Base-by-base conservation (phyloP, 2,797 vertebrate genomes). In the Paratrypauchen microcephalus region DNA sequence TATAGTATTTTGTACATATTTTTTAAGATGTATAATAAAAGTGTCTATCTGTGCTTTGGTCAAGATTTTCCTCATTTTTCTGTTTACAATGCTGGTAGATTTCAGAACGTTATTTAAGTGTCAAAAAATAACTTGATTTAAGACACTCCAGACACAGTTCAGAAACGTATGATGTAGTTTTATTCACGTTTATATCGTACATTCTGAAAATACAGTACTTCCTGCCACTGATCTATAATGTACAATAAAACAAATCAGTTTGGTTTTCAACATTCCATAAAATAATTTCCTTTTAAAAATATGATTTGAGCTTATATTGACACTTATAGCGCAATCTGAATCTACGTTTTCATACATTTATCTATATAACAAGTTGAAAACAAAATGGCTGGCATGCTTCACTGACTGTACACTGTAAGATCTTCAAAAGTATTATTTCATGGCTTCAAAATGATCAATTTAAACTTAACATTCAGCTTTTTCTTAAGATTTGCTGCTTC, bases 231-330 rank as follows among this genome's bases (percentile, higher is more conserved):
- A 71, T 74, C 74, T 74, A 83, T 70, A 76, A 86, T 55, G 83
- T 85, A 90, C 86, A 55, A 47, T 76, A 88, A 92, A 68, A 69
- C 69, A 76, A 68, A 66, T 86, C 67, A 59, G 82, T 89, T 81
- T 72, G 83, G 80, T 88, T 91, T 83, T 90, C 89, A 91, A 92
- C 83, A 79, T 85, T 75, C 83, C 89, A 90, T 90, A 84, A 89
- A 93, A 88, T 74, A 78, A 89, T 90, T 88, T 92, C 90, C 88
- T 90, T 90, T 57, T 89, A 89, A 85, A 91, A 92, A 91, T 52
- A 70, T 77, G 67, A 85, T 81, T 86, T 88, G 77, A 92, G 84
- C 84, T 86, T 87, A 86, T 87, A 86, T 88, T 71, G 86, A 88
- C 81, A 83, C 41, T 45, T 45, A 85, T 80, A 87, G 77, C 76